A percentile compares a stretch with the other conserved stretches of the same genome.
phyloP scores from a whole-genome alignment of 2,888 invertebrate species.

The Coleophora flavipennella region DNA sequence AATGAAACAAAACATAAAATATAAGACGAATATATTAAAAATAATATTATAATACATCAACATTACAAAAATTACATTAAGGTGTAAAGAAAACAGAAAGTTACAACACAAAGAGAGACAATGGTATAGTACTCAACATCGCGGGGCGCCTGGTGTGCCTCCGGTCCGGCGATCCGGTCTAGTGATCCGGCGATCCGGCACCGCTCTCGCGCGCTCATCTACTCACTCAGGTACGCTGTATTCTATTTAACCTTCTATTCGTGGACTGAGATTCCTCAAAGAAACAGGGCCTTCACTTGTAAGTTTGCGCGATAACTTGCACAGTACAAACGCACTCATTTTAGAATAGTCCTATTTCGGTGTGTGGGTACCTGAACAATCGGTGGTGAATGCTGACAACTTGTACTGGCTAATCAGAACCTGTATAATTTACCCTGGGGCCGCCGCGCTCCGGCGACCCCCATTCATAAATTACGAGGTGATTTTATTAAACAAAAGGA shows the following conservation, averaged over 20 bases:
- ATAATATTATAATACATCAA: conserved; percentile 54
- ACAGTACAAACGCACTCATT: no score
- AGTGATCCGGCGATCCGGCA: no score
- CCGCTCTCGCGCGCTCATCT: no score
- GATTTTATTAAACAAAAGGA: conserved; percentile 72
- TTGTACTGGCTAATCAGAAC: conserved; percentile 59
- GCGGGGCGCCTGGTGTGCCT: no score
- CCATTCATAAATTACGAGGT: conserved; percentile 71
- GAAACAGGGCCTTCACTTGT: conserved; percentile 34
- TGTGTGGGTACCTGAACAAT: no score
- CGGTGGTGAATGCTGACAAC: no score
- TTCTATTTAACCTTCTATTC: conserved; percentile 22
- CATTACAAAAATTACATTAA: conserved; percentile 54
- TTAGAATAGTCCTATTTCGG: no score
- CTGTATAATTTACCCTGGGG: conserved; percentile 70
- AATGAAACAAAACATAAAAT: conserved; percentile 69
- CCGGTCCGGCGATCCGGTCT: no score
- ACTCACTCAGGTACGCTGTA: not conserved
- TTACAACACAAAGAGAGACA: no score
- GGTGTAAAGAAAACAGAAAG: conserved; percentile 35
- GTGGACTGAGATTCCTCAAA: conserved; percentile 46
- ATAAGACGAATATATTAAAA: conserved; percentile 71
- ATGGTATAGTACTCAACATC: no score
- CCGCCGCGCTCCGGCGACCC: conserved; percentile 19
- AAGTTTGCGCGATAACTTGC: no score